Evolutionary conservation across 1,140 invertebrate species (phyloP).

Genomic region (Cardiocondyla obscurior): DNA sequence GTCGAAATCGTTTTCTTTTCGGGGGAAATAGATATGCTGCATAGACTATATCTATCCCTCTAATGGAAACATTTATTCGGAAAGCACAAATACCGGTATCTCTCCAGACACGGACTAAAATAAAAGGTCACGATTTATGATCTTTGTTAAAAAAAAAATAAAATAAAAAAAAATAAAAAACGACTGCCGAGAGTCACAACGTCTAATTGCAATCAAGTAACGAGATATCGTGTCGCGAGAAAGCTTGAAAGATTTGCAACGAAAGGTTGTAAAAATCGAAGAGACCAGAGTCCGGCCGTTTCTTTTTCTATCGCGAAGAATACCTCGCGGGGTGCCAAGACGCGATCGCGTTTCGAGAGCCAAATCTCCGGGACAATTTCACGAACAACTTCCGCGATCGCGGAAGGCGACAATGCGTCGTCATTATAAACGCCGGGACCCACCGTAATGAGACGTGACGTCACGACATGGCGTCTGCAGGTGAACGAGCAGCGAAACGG

Average conservation of each 20-base stretch:
- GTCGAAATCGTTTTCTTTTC: background rate
- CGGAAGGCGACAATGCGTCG: slow-evolving; percentile 46
- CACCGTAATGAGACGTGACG: slow-evolving; percentile 71
- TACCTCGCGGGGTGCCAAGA: no score
- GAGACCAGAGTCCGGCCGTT: no score
- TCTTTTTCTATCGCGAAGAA: no score
- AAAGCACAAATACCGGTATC: background rate
- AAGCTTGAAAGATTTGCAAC: background rate
- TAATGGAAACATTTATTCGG: background rate
- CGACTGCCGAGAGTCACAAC: no score
- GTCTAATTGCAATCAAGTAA: background rate
- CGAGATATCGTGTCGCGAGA: background rate
- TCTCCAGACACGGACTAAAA: background rate
- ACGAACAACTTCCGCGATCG: background rate
- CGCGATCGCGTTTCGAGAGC: background rate
- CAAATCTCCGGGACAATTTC: background rate
- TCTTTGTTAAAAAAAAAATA: no score
- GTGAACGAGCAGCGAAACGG: slow-evolving; percentile 67
- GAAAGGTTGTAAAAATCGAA: background rate
- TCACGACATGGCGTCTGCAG: slow-evolving; percentile 79
- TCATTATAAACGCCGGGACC: slow-evolving; percentile 54
- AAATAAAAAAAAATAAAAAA: no score
- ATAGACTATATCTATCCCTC: background rate
- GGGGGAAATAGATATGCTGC: no score
- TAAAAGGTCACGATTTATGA: background rate